Conservation (phyloP, 1,140 invertebrate species). For the Dendrolimus kikuchii region DNA sequence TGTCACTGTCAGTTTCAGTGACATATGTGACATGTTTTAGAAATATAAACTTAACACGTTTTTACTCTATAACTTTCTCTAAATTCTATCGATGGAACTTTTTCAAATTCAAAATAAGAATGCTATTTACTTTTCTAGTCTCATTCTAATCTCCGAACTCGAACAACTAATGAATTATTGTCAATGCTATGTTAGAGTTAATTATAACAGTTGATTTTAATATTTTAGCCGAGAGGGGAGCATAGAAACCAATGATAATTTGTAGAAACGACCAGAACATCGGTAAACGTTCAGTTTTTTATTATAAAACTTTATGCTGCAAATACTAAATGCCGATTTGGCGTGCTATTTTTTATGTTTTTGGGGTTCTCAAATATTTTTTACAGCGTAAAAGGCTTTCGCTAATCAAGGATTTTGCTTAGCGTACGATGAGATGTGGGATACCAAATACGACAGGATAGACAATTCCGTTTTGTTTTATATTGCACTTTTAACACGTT, state of each 20-base stretch:
- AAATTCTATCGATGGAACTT: conserved; percentile 13
- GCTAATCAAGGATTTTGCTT: conserved; percentile 41
- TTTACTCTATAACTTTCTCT: conserved; percentile 21
- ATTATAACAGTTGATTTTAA: conserved; percentile 55
- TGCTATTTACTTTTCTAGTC: conserved; percentile 2
- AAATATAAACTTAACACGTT: conserved; percentile 22
- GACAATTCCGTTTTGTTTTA: conserved; percentile 9
- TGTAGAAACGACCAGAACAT: conserved; percentile 50
- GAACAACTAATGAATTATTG: conserved; percentile 12
- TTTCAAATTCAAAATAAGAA: too few relatives aligned
- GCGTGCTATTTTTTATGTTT: conserved; percentile 34
- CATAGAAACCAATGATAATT: conserved; percentile 61
- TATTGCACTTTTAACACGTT: not conserved
- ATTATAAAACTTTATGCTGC: conserved; percentile 26
- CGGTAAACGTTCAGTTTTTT: conserved; percentile 50
- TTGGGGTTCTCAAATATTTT: conserved; percentile 31
- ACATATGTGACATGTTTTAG: conserved; percentile 16
- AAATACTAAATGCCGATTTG: conserved; percentile 34
- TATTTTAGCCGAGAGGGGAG: conserved; percentile 71
- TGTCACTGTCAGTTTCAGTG: conserved; percentile 11
- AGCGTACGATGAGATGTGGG: conserved; percentile 26
- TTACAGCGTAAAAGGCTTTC: conserved; percentile 36
- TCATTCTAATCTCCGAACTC: conserved; percentile 10
- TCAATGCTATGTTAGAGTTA: conserved; percentile 8
- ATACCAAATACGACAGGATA: conserved; percentile 32